Evolutionary conservation across 2,888 invertebrate genomes (phyloP).

Genomic region (Apamea epomidion): DNA sequence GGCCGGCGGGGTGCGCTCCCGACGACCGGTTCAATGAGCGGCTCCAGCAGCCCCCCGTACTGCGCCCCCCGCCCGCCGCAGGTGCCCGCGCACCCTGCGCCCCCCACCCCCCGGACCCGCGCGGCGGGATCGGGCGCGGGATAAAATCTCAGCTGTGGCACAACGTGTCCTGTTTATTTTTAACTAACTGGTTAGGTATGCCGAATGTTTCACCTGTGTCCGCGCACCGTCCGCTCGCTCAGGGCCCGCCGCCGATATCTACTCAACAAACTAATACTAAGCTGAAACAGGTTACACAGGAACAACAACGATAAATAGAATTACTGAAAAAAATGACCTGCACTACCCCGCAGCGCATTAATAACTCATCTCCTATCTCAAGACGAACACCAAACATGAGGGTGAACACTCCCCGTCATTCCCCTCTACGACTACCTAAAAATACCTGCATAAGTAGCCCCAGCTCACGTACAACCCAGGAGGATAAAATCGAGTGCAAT

Average conservation of each 20-base stretch:
- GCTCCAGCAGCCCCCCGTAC: slow-evolving; percentile 49
- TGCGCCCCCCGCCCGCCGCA: slow-evolving; percentile 43
- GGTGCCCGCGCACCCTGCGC: slow-evolving; percentile 64
- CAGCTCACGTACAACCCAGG: no score
- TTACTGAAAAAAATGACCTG: no score
- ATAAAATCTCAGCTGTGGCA: slow-evolving; percentile 72
- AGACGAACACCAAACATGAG: no score
- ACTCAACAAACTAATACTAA: neutral
- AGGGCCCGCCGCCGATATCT: neutral
- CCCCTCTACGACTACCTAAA: no score
- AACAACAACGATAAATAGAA: no score
- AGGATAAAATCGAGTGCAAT: no score
- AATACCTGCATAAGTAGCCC: no score
- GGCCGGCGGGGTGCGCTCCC: slow-evolving; percentile 28
- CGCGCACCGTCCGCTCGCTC: slow-evolving; percentile 4
- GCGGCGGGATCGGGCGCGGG: slow-evolving; percentile 45
- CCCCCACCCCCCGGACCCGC: slow-evolving; percentile 40
- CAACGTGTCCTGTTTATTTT: slow-evolving; percentile 80
- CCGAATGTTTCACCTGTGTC: slow-evolving; percentile 70
- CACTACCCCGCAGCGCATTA: no score
- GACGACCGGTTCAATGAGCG: slow-evolving; percentile 71
- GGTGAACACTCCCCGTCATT: no score
- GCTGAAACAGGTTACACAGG: no score
- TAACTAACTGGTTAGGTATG: slow-evolving; percentile 79
- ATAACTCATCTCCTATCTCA: no score